Evolutionary conservation across 2,797 vertebrate species (phyloP), one percentile per base, ranked within the genome.

Genomic region (Manis pentadactyla): DNA sequence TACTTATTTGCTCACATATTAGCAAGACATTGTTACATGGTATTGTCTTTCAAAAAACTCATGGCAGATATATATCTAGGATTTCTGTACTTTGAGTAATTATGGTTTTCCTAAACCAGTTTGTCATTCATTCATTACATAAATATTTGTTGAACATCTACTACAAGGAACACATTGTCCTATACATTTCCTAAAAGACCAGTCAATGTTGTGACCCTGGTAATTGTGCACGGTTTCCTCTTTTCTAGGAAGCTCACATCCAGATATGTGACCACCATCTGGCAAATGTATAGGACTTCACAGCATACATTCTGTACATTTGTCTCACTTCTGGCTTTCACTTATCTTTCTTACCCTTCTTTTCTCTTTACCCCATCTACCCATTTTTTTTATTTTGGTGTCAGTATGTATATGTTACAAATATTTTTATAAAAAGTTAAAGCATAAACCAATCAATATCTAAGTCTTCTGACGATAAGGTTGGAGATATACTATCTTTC

Each of bases 41-140:
- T 8, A 51, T 21, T 94, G 17, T 88, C 88, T 96, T 97, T 77
- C 46, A n/a, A 21, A 94, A 93, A 71, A 82, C 27, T 95, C 55
- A 49, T 1, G 75, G 55, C 7, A 83, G 53, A 55, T 73, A 6
- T 25, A 9, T 53, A 85, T 57, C 12, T 92, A 77, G 55, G 29
- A 77, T 92, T 90, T 95, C 0, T 12, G 46, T 91, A 66, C 53
- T 92, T 93, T 94, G 82, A 84, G 39, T 73, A 64, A 84, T 85
- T 51, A 25, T 51, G 39, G 42, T 90, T 96, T 59, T 94, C 66
- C 49, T 87, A 29, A 55, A 27, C 18, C 42, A 59, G 19, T 66
- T 88, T 92, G 57, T 92, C 42, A 89, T 81, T 94, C 53, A 95
- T 71, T 96, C n/a, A 73, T 93, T 81, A 39, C 25, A 69, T 55